phyloP scores from a whole-genome alignment of 2,113 vertebrate species.

The Tupaia chinensis region DNA sequence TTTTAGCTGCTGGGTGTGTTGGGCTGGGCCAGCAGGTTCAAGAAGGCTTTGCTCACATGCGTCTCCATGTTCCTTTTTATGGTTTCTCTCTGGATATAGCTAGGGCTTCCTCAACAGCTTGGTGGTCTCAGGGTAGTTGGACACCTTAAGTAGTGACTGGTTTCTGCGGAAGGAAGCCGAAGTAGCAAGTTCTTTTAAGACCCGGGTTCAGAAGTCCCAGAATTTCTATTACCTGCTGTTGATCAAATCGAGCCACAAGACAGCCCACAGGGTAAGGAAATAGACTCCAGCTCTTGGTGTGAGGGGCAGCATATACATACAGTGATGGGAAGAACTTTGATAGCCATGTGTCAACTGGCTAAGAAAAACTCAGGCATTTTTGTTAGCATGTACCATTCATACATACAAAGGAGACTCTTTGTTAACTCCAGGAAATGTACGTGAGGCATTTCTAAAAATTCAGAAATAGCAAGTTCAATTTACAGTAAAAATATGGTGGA shows the following conservation, averaged over 20 bases:
- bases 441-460: not conserved
- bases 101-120: not conserved
- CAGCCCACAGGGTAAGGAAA: not conserved
- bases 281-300: not conserved
- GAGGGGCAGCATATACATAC: fast-evolving
- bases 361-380: not conserved
- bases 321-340: not conserved
- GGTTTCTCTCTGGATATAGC: not conserved
- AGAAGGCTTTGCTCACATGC: not conserved
- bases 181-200: not conserved
- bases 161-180: not conserved
- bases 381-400: not conserved
- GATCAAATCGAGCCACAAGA: not conserved
- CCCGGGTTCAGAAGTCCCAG: not conserved
- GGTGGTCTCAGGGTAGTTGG: not conserved
- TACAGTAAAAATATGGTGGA: not conserved
- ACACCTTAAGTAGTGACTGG: not conserved
- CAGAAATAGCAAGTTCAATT: not conserved
- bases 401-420: not conserved
- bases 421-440: not conserved
- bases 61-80: not conserved
- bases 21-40: not conserved
- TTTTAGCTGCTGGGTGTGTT: not conserved
- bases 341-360: not conserved
- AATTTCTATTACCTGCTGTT: not conserved